Evolutionary conservation across 1,140 invertebrate genomes (phyloP).

Genomic region (Pararge aegeria): DNA sequence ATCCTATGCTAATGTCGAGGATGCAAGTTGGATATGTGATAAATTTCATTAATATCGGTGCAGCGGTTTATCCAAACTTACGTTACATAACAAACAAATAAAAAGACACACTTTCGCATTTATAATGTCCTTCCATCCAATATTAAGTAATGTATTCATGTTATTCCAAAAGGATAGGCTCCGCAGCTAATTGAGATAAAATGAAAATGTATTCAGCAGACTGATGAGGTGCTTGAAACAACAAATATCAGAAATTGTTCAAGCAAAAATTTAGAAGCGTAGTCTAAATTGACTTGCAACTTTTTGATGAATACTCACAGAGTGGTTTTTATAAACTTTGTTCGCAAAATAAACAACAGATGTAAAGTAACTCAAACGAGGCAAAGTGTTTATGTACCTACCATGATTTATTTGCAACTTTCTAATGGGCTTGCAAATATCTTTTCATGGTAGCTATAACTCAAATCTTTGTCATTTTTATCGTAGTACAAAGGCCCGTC

Average conservation of each 20-base stretch:
- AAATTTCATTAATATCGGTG: no score
- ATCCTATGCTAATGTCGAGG: no score
- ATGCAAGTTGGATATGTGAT: no score
- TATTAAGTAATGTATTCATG: not conserved
- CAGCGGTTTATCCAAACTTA: no score
- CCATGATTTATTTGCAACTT: not conserved
- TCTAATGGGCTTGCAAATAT: not conserved
- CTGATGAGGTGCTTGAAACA: not conserved
- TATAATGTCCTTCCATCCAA: not conserved
- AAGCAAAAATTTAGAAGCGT: not conserved
- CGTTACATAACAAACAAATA: no score
- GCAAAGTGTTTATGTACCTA: not conserved
- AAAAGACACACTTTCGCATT: no score
- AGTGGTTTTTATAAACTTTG: not conserved
- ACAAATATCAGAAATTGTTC: not conserved
- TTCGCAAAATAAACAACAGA: not conserved
- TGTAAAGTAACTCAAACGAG: not conserved
- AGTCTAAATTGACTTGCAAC: not conserved
- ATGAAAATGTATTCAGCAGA: slow-evolving; percentile 4
- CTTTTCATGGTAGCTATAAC: not conserved
- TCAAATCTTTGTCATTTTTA: no score
- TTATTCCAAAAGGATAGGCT: not conserved
- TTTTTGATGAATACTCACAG: not conserved
- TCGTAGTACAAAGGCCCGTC: no score
- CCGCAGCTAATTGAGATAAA: slow-evolving; percentile 3